A percentile compares a stretch with the other conserved stretches of the same genome.
These are phyloP conservation scores for Pipistrellus pipistrellus DNA, from an alignment of 2,797 vertebrate genomes.

Conservation along the genomic window DNA sequence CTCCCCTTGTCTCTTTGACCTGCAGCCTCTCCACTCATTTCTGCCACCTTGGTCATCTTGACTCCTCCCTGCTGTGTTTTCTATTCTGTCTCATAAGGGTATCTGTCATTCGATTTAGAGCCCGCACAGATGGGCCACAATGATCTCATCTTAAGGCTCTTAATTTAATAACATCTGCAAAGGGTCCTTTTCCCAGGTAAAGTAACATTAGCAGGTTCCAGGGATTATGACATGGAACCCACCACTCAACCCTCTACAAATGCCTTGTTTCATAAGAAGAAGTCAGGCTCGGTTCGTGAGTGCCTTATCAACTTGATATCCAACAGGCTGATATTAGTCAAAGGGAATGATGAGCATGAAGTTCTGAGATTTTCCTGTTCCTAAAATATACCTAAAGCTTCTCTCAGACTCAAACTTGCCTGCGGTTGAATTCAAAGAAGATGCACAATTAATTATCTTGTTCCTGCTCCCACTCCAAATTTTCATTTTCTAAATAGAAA, in stretches of 20 bases:
- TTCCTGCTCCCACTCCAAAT: slow-evolving; percentile 28
- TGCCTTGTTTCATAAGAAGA: neutral
- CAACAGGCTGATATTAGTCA: neutral
- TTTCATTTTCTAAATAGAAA: neutral
- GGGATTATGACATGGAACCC: neutral
- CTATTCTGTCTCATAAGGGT: neutral
- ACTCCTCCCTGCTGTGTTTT: neutral
- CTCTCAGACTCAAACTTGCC: slow-evolving; percentile 56
- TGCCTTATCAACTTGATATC: neutral
- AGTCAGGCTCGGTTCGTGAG: neutral
- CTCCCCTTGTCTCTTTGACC: neutral
- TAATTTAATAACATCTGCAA: neutral
- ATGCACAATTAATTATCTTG: slow-evolving; percentile 17
- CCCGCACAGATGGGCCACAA: neutral
- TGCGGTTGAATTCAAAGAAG: slow-evolving; percentile 16
- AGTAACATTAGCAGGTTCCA: neutral
- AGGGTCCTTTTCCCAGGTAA: neutral
- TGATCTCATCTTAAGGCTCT: neutral
- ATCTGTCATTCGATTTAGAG: neutral
- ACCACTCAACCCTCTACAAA: neutral
- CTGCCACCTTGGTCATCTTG: neutral
- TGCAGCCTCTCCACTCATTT: rapidly evolving
- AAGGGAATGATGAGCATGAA: neutral
- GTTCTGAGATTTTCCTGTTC: slow-evolving; percentile 31
- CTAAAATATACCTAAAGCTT: slow-evolving; percentile 35